Base-by-base conservation (phyloP, 2,888 invertebrate genomes). In the Troglohyphantes excavatus region DNA sequence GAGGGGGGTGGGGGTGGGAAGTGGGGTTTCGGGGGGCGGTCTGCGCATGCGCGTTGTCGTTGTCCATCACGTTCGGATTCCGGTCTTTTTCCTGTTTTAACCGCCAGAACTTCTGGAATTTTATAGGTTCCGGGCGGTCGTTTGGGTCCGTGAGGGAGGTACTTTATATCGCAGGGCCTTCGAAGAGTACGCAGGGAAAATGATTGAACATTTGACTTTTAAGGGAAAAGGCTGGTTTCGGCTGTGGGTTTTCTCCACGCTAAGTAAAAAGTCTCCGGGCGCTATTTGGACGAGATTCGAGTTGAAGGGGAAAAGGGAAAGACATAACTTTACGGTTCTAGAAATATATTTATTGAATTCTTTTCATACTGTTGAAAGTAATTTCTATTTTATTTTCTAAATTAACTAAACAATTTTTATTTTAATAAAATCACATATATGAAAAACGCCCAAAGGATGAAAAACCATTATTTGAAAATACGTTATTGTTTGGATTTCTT, bases 141-240 rank as follows among this genome's bases (percentile, higher is more conserved):
- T 78, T 78, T 63, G 63, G 61, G 63, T 23, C 63, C 43, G 43
- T 61, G n/a, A 13, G 75, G 76, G 63, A 63, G 76, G 61, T 63
- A 21, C 63, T 78, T 78, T 63, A 63, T 63, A 33, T 61, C 23
- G 46, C 5, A 39, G 46, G 33, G 17, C 23, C 65, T 29, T 68
- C 68, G 68, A 68, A 33, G 33, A 33, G 33, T 68, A 33, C 27
- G 23, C 63, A 21, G 29, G 29, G 19, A 43, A 43, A 78, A 78
- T 78, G 76, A 78, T 78, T 63, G 76, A 78, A 78, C 76, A 63
- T 78, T 75, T 78, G 63, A 78, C 76, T 78, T 78, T 72, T 75
- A 78, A 43, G 63, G 46, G 39, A 78, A 78, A 19, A 59, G 63
- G 75, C 39, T n/a, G 59, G 59, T n/a, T 43, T 72, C 73, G 17